These are phyloP conservation scores for Cynaeus angustus DNA, from an alignment of 2,888 invertebrate genomes.

Conservation along the genomic window DNA sequence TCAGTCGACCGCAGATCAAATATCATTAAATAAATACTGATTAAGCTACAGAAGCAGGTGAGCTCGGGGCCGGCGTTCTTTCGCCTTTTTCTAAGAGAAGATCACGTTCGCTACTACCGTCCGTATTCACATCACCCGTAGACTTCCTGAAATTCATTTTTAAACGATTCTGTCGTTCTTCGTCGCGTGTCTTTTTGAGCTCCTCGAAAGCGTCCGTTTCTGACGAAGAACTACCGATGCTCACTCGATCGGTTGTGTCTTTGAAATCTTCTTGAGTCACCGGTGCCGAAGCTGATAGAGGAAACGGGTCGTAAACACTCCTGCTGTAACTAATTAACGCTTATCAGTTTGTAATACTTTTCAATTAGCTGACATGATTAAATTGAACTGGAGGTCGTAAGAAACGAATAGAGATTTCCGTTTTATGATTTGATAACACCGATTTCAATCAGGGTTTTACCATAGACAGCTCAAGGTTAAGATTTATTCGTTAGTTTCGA, in stretches of 20 bases:
- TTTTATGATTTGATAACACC: neutral
- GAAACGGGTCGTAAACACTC: slow-evolving; percentile 59
- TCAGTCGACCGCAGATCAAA: neutral
- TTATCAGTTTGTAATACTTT: slow-evolving; percentile 7
- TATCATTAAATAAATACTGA: slow-evolving; percentile 36
- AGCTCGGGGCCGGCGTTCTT: slow-evolving; percentile 17
- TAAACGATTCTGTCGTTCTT: slow-evolving; percentile 74
- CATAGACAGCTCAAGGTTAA: too few relatives aligned
- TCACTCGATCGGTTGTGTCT: slow-evolving; percentile 65
- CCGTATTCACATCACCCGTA: slow-evolving; percentile 48
- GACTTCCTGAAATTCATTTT: slow-evolving; percentile 59
- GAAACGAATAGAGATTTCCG: neutral
- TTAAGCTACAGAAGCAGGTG: slow-evolving; percentile 28
- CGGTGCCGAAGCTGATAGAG: slow-evolving; percentile 59
- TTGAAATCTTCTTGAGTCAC: slow-evolving; percentile 55
- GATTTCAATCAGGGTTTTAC: too few relatives aligned
- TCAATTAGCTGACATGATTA: slow-evolving; percentile 12
- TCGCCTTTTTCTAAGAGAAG: slow-evolving; percentile 17
- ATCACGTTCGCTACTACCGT: slow-evolving; percentile 27
- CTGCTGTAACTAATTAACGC: slow-evolving; percentile 29
- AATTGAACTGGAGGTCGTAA: slow-evolving; percentile 24
- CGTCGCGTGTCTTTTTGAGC: slow-evolving; percentile 80
- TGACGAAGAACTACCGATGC: slow-evolving; percentile 69
- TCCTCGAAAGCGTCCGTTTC: slow-evolving; percentile 76
- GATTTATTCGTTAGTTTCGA: slow-evolving; percentile 13